Evolutionary conservation across 37 sponge, comb jelly and placozoan species (phyloP).

Genomic region (Geodia barretti): DNA sequence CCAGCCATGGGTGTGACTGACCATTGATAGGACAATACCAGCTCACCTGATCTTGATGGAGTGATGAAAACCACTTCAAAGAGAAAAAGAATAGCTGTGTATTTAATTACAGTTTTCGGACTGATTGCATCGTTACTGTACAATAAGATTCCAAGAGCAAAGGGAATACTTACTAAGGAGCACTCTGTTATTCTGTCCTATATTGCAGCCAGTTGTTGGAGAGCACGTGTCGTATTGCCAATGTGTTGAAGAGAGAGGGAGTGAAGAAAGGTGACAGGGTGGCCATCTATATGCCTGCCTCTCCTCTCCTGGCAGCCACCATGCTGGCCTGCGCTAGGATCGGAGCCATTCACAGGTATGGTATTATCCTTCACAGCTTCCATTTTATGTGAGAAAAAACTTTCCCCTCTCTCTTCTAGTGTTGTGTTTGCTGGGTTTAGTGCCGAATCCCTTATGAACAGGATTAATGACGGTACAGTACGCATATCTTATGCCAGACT

Average conservation of each 20-base stretch:
- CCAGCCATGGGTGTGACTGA: not conserved
- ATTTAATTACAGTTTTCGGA: too few species aligned
- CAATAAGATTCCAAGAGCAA: too few species aligned
- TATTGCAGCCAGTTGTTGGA: conserved; percentile 71
- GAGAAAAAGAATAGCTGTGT: too few species aligned
- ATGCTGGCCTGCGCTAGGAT: conserved; percentile 96
- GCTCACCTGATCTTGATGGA: too few species aligned
- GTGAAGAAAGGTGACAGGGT: conserved; percentile 94
- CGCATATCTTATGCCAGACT: not conserved
- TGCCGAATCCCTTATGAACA: conserved; percentile 83
- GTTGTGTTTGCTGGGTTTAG: conserved; percentile 99
- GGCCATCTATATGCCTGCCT: conserved; percentile 93
- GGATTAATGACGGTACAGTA: conserved; percentile 73
- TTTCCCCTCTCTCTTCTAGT: conserved; percentile 19
- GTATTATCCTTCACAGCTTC: not conserved
- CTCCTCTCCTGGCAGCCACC: conserved; percentile 73
- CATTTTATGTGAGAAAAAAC: not conserved
- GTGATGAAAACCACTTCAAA: too few species aligned
- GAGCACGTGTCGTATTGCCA: conserved; percentile 89
- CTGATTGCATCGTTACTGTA: too few species aligned
- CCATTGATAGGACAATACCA: not conserved
- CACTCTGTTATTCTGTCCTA: not conserved
- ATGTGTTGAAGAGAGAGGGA: conserved; percentile 81
- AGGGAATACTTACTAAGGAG: not conserved
- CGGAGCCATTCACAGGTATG: conserved; percentile 92